phyloP scores from a whole-genome alignment of 2,888 invertebrate genomes.

The Polydrusus tereticollis region DNA sequence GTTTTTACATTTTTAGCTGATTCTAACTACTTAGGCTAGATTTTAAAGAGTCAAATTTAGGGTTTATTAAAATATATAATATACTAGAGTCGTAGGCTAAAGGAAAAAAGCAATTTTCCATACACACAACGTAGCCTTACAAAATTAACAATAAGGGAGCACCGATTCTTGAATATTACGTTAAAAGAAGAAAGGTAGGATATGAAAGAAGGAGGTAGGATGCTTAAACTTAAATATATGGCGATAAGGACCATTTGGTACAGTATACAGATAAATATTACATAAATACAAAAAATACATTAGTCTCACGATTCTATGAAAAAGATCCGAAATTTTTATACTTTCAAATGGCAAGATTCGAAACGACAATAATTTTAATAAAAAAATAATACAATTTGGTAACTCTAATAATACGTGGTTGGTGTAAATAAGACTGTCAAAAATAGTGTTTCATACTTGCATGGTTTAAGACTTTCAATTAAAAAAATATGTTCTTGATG shows the following conservation, averaged over 20 bases:
- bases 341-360: slow-evolving; percentile 58
- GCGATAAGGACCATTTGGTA: slow-evolving; percentile 47
- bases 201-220: slow-evolving; percentile 31
- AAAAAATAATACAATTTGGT: slow-evolving; percentile 37
- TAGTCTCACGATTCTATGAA: slow-evolving; percentile 25
- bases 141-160: slow-evolving; percentile 14
- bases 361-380: slow-evolving; percentile 11
- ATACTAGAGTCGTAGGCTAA: not conserved
- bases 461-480: not conserved
- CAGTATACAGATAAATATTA: slow-evolving; percentile 48
- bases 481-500: not conserved
- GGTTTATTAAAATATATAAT: no score
- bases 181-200: slow-evolving; percentile 28
- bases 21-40: slow-evolving; percentile 11
- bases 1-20: slow-evolving; percentile 29
- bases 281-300: slow-evolving; percentile 35
- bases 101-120: not conserved
- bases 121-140: not conserved
- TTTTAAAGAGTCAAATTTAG: slow-evolving; percentile 11
- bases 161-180: slow-evolving; percentile 20
- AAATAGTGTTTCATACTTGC: not conserved
- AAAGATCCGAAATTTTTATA: slow-evolving; percentile 43
- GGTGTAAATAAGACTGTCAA: slow-evolving; percentile 24
- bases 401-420: slow-evolving; percentile 32
- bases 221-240: slow-evolving; percentile 46